These are phyloP conservation scores for Phenganax subtilis DNA, from an alignment of 92 coral and sea anemone species.

Conservation along the genomic window DNA sequence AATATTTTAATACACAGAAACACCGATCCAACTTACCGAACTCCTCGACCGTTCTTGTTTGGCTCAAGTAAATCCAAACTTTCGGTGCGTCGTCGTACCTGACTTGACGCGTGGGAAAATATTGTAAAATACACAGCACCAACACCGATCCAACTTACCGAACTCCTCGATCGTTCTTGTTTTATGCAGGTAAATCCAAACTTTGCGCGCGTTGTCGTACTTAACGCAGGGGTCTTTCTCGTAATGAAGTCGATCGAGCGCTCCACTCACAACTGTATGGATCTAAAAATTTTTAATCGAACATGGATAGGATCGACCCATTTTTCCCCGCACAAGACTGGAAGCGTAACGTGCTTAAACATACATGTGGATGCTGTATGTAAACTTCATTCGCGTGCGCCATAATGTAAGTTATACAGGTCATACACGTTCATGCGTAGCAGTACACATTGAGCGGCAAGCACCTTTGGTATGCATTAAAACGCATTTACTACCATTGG, in stretches of 20 bases:
- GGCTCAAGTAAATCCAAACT: constrained; percentile 6
- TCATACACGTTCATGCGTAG: no score
- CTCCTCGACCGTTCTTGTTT: constrained; percentile 89
- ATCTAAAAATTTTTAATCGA: constrained; percentile 45
- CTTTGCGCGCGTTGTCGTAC: constrained; percentile 95
- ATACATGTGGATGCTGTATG: no score
- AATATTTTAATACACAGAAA: neutral
- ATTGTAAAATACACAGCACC: neutral
- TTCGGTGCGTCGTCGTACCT: neutral
- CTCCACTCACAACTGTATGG: constrained; percentile 98
- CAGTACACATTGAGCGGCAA: no score
- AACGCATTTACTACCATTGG: no score
- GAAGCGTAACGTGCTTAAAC: no score
- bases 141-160: constrained; percentile 51
- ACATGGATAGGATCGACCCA: no score
- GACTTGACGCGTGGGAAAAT: neutral
- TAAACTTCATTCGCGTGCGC: no score
- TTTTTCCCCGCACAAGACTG: no score
- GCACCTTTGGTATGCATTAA: no score
- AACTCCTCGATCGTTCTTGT: constrained; percentile 92
- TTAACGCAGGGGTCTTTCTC: constrained; percentile 97
- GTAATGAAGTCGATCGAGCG: constrained; percentile 95
- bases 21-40: constrained; percentile 58
- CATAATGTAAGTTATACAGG: no score
- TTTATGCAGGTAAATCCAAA: constrained; percentile 94